These are phyloP conservation scores for Chrysocyon brachyurus DNA, from an alignment of 2,797 vertebrate genomes.

Conservation along the genomic window DNA sequence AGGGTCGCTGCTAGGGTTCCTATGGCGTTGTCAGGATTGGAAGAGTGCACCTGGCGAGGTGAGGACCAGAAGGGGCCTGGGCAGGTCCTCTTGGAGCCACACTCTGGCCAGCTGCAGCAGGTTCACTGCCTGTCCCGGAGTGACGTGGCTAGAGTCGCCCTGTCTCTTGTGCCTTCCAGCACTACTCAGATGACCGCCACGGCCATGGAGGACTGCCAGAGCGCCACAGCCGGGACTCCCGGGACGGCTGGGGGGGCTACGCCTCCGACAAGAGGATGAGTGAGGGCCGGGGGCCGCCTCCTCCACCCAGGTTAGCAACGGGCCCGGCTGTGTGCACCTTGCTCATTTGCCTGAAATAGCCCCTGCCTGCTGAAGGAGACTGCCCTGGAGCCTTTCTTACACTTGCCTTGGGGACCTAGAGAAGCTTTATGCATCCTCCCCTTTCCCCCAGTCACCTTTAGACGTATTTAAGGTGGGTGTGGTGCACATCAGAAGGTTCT, in stretches of 20 bases:
- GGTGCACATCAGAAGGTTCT: neutral
- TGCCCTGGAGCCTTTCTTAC: neutral
- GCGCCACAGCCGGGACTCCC: constrained; percentile 91
- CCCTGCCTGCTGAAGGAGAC: neutral
- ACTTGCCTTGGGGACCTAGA: neutral
- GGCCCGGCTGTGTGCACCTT: neutral
- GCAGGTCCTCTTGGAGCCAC: neutral
- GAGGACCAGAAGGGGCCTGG: neutral
- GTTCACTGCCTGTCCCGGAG: no score
- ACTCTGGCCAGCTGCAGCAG: fast-evolving
- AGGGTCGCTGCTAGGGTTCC: neutral
- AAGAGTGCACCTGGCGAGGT: neutral
- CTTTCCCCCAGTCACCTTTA: no score
- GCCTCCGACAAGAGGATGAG: constrained; percentile 92
- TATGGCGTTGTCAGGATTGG: neutral
- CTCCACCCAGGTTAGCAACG: constrained; percentile 85
- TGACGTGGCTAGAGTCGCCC: fast-evolving
- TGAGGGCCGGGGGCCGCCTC: constrained; percentile 86
- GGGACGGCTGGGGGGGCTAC: constrained; percentile 91
- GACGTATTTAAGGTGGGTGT: neutral
- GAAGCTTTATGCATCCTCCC: neutral
- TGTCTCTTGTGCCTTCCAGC: constrained; percentile 86
- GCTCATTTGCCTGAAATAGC: neutral
- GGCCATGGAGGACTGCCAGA: constrained; percentile 85
- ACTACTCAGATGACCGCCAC: constrained; percentile 92